These are phyloP conservation scores for Clistopyga incitator DNA, from an alignment of 2,888 invertebrate genomes.

Conservation along the genomic window DNA sequence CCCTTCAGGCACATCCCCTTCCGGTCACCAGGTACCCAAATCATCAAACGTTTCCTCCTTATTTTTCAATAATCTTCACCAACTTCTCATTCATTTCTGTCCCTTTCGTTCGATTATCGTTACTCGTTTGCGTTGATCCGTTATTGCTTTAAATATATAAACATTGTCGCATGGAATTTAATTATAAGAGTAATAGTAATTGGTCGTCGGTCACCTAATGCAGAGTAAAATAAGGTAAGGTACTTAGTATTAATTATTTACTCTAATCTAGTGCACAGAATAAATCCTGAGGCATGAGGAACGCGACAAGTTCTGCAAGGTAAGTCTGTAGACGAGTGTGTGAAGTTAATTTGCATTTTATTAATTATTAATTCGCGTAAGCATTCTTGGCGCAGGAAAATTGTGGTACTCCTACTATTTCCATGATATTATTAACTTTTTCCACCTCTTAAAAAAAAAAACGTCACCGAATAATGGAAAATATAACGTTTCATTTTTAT, in stretches of 20 bases:
- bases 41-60: slow-evolving; percentile 27
- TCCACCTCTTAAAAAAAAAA: no score
- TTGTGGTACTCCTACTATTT: no score
- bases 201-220: no score
- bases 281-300: not conserved
- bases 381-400: not conserved
- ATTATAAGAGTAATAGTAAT: slow-evolving; percentile 15
- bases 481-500: not conserved
- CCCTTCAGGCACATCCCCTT: slow-evolving; percentile 91
- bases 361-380: not conserved
- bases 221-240: slow-evolving; percentile 44
- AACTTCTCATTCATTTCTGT: slow-evolving; percentile 22
- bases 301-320: slow-evolving; percentile 4
- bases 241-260: slow-evolving; percentile 5
- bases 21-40: slow-evolving; percentile 89
- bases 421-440: no score
- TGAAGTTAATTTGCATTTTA: slow-evolving; percentile 30
- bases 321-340: slow-evolving; percentile 38
- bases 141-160: slow-evolving; percentile 3
- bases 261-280: not conserved
- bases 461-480: no score
- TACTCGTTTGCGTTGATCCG: slow-evolving; percentile 40
- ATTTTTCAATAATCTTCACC: slow-evolving; percentile 6
- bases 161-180: slow-evolving; percentile 46
- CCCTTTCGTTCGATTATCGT: slow-evolving; percentile 2